A percentile compares a stretch with the other conserved stretches of the same genome.
phyloP scores from a whole-genome alignment of 2,113 vertebrate species.

The Phrynocephalus versicolor region DNA sequence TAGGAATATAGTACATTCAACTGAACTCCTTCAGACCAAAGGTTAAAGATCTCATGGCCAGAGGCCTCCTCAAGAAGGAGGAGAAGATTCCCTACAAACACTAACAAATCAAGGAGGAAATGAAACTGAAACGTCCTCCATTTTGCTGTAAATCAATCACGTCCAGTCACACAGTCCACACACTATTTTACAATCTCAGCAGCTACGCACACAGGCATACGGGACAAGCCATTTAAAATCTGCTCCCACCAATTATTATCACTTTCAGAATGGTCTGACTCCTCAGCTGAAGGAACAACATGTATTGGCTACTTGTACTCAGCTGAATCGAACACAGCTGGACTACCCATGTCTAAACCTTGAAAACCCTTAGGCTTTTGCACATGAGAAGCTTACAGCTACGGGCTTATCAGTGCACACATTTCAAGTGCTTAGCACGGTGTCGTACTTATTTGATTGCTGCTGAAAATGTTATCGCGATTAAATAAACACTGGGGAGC shows the following conservation, averaged over 20 bases:
- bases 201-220: background rate
- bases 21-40: background rate
- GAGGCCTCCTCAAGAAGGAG: background rate
- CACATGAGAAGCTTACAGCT: background rate
- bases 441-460: background rate
- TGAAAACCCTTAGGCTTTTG: background rate
- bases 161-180: background rate
- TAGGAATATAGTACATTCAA: no score
- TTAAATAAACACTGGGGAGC: background rate
- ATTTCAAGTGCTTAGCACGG: background rate
- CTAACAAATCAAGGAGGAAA: background rate
- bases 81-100: background rate
- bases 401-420: background rate
- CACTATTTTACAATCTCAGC: background rate
- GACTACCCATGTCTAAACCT: background rate
- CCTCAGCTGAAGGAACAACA: background rate
- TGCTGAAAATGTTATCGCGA: background rate
- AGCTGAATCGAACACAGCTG: no score
- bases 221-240: background rate
- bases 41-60: background rate
- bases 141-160: background rate
- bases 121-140: background rate
- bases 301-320: background rate
- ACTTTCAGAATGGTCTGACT: background rate
- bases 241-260: background rate